Base-by-base conservation (phyloP, 2,797 vertebrate species). In the Hypotaenidia okinawae region DNA sequence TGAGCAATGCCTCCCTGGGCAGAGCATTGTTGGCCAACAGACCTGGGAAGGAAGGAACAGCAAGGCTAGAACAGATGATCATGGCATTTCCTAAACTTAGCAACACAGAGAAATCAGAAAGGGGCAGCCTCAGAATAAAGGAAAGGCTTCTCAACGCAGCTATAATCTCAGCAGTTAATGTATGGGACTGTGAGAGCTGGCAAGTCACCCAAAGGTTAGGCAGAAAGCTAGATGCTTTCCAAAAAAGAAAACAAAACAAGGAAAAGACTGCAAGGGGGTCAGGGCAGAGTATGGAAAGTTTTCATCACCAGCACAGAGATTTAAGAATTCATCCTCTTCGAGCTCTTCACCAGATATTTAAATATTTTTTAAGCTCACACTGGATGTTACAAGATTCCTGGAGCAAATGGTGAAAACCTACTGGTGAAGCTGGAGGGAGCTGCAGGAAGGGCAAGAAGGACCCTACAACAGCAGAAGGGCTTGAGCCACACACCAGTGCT, bases 281-380 rank as follows among this genome's bases (percentile, higher is more conserved):
- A 90, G 63, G 87, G 59, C n/a, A 93, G 72, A 70, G 68, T n/a
- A 55, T 75, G 87, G 92, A 89, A 95, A 95, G 75, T 83, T 87
- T 93, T 90, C 45, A 87, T 73, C 72, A 89, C 19, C 45, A 89
- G 52, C 51, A 79, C 73, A 89, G 25, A 90, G 33, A 59, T 80
- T 33, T 69, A 88, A 94, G 83, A 76, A 90, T 90, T 92, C 2
- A 0, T 84, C 39, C 47, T 63, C 70, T 94, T 79, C 47, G 86
- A 87, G 68, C 10, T 83, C 33, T 43, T 84, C 57, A 85, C 58
- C 83, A 74, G 28, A 33, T 84, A 52, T 58, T 24, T 89, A 76
- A 63, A 52, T 63, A 8, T 63, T 84, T 49, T 10, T 13, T n/a
- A 54, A 74, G 9, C 9, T 22, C 7, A 0, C 1, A 0, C 16